phyloP scores from a whole-genome alignment of 2,888 invertebrate species.

The Amphimallon solstitiale region DNA sequence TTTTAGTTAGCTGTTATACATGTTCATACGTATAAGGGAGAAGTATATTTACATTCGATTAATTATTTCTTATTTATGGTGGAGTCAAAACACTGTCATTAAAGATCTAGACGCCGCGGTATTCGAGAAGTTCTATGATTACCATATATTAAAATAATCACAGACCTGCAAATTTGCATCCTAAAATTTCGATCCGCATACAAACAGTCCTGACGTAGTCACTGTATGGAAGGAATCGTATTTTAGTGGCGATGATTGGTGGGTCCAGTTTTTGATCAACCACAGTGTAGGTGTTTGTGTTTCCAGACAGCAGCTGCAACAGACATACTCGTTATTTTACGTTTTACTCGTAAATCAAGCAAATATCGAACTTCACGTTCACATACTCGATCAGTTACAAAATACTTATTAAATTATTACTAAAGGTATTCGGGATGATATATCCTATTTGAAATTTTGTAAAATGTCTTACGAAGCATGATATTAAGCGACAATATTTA shows the following conservation, averaged over 20 bases:
- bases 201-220: constrained; percentile 82
- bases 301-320: constrained; percentile 79
- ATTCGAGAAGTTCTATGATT: not conserved
- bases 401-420: constrained; percentile 32
- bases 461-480: not conserved
- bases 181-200: constrained; percentile 83
- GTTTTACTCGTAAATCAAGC: constrained; percentile 30
- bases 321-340: constrained; percentile 45
- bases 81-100: not conserved
- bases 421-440: constrained; percentile 24
- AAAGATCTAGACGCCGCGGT: not conserved
- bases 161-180: constrained; percentile 82
- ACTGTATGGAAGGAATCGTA: constrained; percentile 83
- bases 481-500: not conserved
- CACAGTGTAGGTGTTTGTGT: constrained; percentile 81
- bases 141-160: constrained; percentile 42
- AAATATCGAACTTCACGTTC: constrained; percentile 22
- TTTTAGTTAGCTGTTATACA: not conserved
- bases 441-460: constrained; percentile 10
- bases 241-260: constrained; percentile 78
- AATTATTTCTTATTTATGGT: constrained; percentile 3
- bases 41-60: not conserved
- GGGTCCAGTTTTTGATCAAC: constrained; percentile 79
- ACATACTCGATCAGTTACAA: constrained; percentile 30
- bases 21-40: no score